Evolutionary conservation across 2,888 invertebrate genomes (phyloP), one percentile per base, ranked within the genome.

Genomic region (Melinopterus prodromus): DNA sequence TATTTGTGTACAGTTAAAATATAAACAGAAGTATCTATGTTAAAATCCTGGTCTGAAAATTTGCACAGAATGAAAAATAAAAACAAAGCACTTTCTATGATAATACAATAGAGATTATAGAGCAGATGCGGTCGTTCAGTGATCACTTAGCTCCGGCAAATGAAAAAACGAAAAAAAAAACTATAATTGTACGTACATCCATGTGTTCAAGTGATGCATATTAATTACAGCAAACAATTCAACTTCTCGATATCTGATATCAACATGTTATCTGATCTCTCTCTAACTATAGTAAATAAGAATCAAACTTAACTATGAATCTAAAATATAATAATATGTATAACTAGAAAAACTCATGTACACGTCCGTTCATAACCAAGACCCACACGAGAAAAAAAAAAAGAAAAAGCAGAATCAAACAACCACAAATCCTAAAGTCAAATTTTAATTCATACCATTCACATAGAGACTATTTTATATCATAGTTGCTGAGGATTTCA

Each of bases 1-100:
- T 53, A 53, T 53, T 53, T 53, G 53, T 53, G 53, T 53, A 53
- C 53, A 53, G 53, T 53, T 53, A 53, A 53, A 53, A 53, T 53
- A 53, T 53, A 53, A 53, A 53, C 53, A 53, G 53, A 53, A 53
- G 53, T 53, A 53, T 53, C 53, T 53, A 53, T 53, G 53, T 53
- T 53, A 53, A 53, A 53, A 53, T 53, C 53, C 53, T 53, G 53
- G 53, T 53, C 12, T 53, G 53, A 53, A 53, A 53, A 4, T 53
- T 53, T 53, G 53, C 53, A 53, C 53, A 53, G 12, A 53, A 53
- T 53, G 53, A 4, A 53, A 53, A 53, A 53, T 53, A 53, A 53
- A 53, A 53, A 53, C 53, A 53, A 53, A 53, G 53, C 53, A 53
- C 53, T 53, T 53, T 53, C 53, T 53, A 7, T 53, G 12, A 53